Base-by-base conservation (phyloP, 2,113 vertebrate species). In the Caloenas nicobarica region DNA sequence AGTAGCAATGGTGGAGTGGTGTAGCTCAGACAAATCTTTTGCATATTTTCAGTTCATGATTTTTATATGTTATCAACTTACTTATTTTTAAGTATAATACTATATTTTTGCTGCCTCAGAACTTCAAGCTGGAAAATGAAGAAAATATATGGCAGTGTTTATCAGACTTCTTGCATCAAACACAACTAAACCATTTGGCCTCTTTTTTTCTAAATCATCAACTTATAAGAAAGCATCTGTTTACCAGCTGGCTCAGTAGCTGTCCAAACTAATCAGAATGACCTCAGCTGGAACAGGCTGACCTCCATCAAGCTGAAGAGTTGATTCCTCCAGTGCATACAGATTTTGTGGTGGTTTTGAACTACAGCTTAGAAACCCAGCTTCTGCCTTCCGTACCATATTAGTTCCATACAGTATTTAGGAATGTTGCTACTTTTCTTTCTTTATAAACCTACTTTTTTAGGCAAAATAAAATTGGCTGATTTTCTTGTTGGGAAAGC, bases 181-280 rank as follows among this genome's bases (percentile, higher is more conserved):
- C 62, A 57, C 71, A 92, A 82, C 50, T 73, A 81, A 78, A 91
- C 31, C 44, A 29, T 87, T 95, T 85, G 54, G 31, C 46, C 31
- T 66, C 79, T 82, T 85, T 94, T 86, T 81, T 86, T 91, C 77
- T 92, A 88, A 94, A 62, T 40, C 11, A 72, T 80, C 77, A 87
- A 72, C 3, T 70, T 79, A 51, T 79, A 91, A 70, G 60, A 91
- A 95, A 94, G 78, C 93, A 89, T 96, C 77, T 97, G 81, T 66
- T 94, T 93, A 94, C 82, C 97, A 94, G 88, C 89, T 93, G 94
- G 76, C 76, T 95, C 89, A 8, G 71, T 94, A 95, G 79, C 87
- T 95, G 88, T 72, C 86, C 90, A 96, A 92, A 60, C 40, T 73
- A 91, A 95, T 96, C 90, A 95, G 58, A 48, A 69, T 95, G 96